Conservation (phyloP, 2,113 vertebrate species). For the Dromaius novaehollandiae region DNA sequence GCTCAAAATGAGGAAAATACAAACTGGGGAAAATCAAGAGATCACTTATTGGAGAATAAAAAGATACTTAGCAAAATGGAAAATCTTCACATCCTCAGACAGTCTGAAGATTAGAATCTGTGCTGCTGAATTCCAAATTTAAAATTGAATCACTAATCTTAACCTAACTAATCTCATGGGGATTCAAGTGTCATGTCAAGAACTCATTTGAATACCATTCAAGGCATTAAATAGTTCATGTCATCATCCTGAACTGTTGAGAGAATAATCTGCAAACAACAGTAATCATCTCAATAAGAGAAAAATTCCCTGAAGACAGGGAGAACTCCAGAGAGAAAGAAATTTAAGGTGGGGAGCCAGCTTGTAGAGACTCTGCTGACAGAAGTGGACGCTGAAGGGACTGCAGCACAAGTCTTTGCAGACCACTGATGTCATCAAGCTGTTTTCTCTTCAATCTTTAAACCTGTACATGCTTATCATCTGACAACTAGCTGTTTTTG, state of each 20-base stretch:
- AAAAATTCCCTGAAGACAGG: constrained; percentile 12
- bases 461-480: not conserved
- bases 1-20: not conserved
- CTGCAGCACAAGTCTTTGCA: not conserved
- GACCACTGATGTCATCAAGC: not conserved
- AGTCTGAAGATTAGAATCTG: not conserved
- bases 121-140: not conserved
- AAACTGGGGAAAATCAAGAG: not conserved
- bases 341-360: not conserved
- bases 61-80: not conserved
- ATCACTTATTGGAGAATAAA: not conserved
- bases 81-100: not conserved
- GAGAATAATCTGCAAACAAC: constrained; percentile 22
- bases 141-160: constrained; percentile 20
- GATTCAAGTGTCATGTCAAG: not conserved
- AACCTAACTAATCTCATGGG: not conserved
- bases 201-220: constrained; percentile 12
- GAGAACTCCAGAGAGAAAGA: not conserved
- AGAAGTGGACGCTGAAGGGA: not conserved
- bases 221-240: constrained; percentile 1
- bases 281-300: not conserved
- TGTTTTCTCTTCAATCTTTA: not conserved
- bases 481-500: not conserved
- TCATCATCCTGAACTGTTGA: not conserved
- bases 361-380: not conserved